phyloP scores from a whole-genome alignment of 64 coral and sea anemone species.

The Pocillopora verrucosa region DNA sequence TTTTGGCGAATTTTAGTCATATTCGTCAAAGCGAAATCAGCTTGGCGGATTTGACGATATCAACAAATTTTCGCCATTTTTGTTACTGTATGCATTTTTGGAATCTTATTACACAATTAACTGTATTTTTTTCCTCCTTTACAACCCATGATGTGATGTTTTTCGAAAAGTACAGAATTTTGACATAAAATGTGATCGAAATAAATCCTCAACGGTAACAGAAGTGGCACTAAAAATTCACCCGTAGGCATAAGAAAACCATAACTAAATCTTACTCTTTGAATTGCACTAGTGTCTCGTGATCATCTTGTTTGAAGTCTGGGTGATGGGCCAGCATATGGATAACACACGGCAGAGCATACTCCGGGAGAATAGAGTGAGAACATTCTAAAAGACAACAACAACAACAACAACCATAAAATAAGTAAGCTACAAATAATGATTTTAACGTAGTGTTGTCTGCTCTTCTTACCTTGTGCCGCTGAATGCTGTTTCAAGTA shows the following conservation, averaged over 20 bases:
- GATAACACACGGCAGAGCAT: conserved; percentile 84
- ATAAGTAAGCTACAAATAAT: background rate
- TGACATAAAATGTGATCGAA: no score
- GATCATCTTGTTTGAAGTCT: conserved; percentile 58
- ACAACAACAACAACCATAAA: background rate
- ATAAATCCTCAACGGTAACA: no score
- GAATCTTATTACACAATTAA: no score
- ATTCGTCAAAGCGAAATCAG: no score
- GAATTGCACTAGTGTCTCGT: conserved; percentile 59
- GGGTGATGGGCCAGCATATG: conserved; percentile 92
- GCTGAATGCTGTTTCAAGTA: conserved; percentile 68
- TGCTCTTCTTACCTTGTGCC: conserved; percentile 35
- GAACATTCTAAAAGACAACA: conserved; percentile 69
- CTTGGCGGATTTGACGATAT: no score
- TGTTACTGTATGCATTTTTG: no score
- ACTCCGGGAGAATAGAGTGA: conserved; percentile 85
- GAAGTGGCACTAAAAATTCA: no score
- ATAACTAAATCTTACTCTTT: conserved; percentile 72
- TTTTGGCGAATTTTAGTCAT: no score
- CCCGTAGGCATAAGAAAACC: background rate
- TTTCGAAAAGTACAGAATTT: no score
- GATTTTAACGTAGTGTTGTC: background rate
- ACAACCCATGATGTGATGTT: no score
- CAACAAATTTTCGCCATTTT: no score
- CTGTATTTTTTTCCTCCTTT: no score